Evolutionary conservation across 2,888 invertebrate species (phyloP), one percentile per base, ranked within the genome.

Genomic region (Leptinotarsa rubiginosa): DNA sequence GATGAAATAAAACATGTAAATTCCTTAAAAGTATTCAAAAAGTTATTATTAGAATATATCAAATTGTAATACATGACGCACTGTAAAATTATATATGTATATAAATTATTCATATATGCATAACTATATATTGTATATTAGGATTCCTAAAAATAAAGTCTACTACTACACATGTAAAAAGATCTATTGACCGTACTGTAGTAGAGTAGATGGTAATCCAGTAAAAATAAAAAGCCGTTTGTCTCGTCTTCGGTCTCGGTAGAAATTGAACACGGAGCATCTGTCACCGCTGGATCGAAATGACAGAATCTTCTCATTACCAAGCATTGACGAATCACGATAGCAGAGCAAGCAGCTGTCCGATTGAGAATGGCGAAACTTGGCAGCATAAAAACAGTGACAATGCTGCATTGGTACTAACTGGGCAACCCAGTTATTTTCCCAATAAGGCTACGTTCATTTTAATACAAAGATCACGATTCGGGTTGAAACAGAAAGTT

Each of bases 301-400:
- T 78, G 77, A 74, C 78, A 78, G 77, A 75, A 78, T 72, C 78
- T 74, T 78, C 78, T 78, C 78, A 78, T 78, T 78, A 78, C 73
- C 75, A 66, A 71, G 74, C 73, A 75, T 72, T 74, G 78, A 77
- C 77, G 78, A 74, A 77, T 78, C 77, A 78, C 77, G 78, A 78
- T 75, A 74, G 73, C 70, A 74, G 77, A 62, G 74, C 72, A 72
- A 73, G 75, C 75, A 74, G 78, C 70, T 76, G 78, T 76, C 72
- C 68, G 75, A 78, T 78, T 73, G 73, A 75, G 70, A 72, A 76
- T 70, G 66, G 70, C 68, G 71, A 73, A 78, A 68, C 72, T 73
- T 76, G 78, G 76, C 78, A 75, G 66, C 70, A 72, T 71, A 78
- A 78, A 78, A 78, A 76, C 78, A 73, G 78, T 65, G 75, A 78